Evolutionary conservation across 2,113 vertebrate genomes (phyloP).

Genomic region (Burhinus bistriatus): DNA sequence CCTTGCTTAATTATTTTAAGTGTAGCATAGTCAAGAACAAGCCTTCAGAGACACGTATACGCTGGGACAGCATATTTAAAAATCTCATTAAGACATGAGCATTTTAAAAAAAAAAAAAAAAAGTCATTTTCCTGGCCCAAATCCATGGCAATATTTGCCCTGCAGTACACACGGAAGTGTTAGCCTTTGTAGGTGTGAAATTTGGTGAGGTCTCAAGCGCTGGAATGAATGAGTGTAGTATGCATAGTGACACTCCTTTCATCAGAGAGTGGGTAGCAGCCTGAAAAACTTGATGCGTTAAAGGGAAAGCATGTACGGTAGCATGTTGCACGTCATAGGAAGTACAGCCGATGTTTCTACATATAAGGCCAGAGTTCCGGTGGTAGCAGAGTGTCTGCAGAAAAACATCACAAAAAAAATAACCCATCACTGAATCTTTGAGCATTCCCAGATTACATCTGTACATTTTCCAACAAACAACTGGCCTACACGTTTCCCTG

Average conservation of each 20-base stretch:
- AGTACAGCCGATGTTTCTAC: constrained; percentile 4
- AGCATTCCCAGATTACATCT: constrained; percentile 70
- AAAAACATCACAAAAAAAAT: background rate
- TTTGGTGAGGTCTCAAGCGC: background rate
- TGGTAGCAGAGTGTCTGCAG: background rate
- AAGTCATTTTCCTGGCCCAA: background rate
- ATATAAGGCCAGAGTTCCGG: constrained; percentile 72
- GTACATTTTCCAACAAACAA: constrained; percentile 67
- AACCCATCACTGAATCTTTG: background rate
- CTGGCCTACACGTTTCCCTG: constrained; percentile 45
- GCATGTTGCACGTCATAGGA: constrained; percentile 45
- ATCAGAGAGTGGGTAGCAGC: background rate
- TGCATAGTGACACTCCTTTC: constrained; percentile 36
- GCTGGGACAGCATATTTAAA: background rate
- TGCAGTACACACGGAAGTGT: background rate
- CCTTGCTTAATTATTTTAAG: background rate
- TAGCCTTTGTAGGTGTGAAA: constrained; percentile 29
- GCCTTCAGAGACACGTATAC: background rate
- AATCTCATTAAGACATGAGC: background rate
- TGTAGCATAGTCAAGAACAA: background rate
- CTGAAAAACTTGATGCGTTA: constrained; percentile 49
- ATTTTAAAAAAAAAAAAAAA: background rate
- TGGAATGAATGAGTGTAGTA: background rate
- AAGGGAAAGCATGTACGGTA: constrained; percentile 26
- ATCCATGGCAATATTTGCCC: background rate